Evolutionary conservation across 1,140 invertebrate species (phyloP).

Genomic region (Scaptomyza graminum): DNA sequence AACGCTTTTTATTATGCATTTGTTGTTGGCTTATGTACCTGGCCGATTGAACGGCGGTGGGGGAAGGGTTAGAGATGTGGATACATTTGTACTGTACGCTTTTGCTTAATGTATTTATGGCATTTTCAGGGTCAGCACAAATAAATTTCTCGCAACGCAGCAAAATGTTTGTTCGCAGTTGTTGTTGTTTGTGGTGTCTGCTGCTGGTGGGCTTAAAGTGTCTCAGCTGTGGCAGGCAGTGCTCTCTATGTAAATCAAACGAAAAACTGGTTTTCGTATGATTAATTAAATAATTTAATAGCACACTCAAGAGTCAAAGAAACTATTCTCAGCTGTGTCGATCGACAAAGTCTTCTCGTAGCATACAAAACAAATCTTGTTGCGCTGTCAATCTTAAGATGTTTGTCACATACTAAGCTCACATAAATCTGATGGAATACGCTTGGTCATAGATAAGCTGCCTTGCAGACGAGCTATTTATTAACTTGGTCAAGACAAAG

Average conservation of each 20-base stretch:
- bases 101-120: constrained; percentile 81
- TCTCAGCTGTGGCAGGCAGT: constrained; percentile 50
- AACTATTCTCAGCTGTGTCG: constrained; percentile 50
- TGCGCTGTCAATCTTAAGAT: not conserved
- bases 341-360: constrained; percentile 11
- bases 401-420: constrained; percentile 4
- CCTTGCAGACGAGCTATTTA: constrained; percentile 7
- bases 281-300: constrained; percentile 80
- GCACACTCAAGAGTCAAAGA: constrained; percentile 51
- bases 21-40: constrained; percentile 22
- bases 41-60: not conserved
- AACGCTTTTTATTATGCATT: constrained; percentile 54
- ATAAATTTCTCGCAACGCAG: constrained; percentile 58
- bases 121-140: constrained; percentile 73
- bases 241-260: constrained; percentile 73
- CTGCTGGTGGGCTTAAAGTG: constrained; percentile 73
- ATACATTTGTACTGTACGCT: constrained; percentile 61
- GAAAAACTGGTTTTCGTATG: constrained; percentile 71
- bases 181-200: constrained; percentile 2
- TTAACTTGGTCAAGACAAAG: constrained; percentile 42
- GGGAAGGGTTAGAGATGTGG: constrained; percentile 1
- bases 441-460: constrained; percentile 18
- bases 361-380: constrained; percentile 4
- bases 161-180: constrained; percentile 71
- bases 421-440: constrained; percentile 26